phyloP scores from a whole-genome alignment of 2,113 vertebrate species.

The Ifrita kowaldi region DNA sequence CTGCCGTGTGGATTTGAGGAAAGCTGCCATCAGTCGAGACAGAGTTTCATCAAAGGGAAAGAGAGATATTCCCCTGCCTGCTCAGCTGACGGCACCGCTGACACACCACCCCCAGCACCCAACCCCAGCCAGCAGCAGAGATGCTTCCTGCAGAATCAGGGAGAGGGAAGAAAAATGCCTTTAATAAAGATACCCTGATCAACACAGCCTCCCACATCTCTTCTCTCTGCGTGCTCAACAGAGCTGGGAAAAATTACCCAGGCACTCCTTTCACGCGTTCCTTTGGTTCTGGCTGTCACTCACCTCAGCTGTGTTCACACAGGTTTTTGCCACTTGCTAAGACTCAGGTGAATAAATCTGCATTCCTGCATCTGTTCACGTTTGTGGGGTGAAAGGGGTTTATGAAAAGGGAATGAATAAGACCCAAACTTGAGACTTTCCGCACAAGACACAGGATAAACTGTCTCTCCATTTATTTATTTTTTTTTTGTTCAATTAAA shows the following conservation, averaged over 20 bases:
- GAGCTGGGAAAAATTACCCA: background rate
- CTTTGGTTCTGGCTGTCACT: background rate
- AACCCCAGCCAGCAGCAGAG: background rate
- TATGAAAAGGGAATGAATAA: background rate
- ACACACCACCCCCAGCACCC: background rate
- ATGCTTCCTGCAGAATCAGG: background rate
- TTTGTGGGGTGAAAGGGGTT: background rate
- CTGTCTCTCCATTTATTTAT: background rate
- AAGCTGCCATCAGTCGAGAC: background rate
- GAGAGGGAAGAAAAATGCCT: background rate
- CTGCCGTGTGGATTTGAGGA: background rate
- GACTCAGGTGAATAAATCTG: background rate
- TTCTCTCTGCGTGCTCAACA: background rate
- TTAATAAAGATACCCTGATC: background rate
- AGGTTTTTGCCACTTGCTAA: background rate
- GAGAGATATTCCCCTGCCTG: background rate
- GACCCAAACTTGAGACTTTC: background rate
- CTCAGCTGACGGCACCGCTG: background rate
- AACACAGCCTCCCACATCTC: background rate
- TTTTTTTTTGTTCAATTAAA: background rate
- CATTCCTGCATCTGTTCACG: background rate
- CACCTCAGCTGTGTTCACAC: rapidly evolving
- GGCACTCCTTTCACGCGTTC: rapidly evolving
- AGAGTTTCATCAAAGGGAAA: background rate
- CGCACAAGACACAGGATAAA: background rate